Conservation (phyloP, 2,888 invertebrate genomes). For the Neoitamus cyanurus region DNA sequence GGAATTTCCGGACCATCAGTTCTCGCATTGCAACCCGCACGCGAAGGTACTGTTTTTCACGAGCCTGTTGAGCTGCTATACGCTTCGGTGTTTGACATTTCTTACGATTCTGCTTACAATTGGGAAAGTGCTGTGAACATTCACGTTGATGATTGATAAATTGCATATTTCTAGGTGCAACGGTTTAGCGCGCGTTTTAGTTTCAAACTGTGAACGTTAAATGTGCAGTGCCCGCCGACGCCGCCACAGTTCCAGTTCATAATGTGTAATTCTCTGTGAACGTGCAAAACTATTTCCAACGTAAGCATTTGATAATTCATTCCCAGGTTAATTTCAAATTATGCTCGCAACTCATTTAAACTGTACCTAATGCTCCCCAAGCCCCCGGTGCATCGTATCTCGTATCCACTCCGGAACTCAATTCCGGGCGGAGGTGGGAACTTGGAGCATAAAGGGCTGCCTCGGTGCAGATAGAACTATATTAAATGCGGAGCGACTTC, state of each 20-base stretch:
- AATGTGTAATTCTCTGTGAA: neutral
- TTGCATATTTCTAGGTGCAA: neutral
- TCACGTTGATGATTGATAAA: neutral
- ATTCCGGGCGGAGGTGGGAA: neutral
- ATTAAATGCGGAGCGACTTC: neutral
- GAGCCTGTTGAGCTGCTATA: slow-evolving; percentile 7
- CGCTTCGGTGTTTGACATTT: neutral
- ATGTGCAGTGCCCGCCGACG: neutral
- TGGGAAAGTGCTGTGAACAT: neutral
- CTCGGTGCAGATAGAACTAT: slow-evolving; percentile 18
- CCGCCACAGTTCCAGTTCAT: neutral
- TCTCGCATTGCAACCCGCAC: neutral
- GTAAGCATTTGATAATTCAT: neutral
- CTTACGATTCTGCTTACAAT: neutral
- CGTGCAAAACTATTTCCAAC: neutral
- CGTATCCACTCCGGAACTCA: neutral
- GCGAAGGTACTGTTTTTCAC: neutral
- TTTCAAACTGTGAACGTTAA: neutral
- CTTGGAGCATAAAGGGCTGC: neutral
- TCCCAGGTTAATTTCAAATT: neutral
- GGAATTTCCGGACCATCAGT: slow-evolving; percentile 5
- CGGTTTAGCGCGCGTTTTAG: neutral
- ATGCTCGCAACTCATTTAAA: neutral
- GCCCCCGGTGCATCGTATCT: neutral
- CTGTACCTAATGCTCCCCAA: neutral